phyloP scores from a whole-genome alignment of 2,113 vertebrate genomes.

The Cynopterus brachyotis region DNA sequence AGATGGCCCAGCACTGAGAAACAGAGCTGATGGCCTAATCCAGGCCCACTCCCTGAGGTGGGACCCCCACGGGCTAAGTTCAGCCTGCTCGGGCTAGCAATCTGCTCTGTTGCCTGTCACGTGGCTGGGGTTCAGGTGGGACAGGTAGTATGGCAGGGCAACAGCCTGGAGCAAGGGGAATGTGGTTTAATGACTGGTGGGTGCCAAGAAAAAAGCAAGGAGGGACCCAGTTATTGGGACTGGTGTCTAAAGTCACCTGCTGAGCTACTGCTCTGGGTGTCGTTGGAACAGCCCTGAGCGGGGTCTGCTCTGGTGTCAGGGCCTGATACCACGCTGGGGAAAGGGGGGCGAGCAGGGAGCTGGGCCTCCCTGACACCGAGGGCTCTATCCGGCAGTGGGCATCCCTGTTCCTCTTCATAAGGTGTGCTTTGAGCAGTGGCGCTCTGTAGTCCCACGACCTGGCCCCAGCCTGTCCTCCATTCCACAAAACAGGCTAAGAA shows the following conservation, averaged over 20 bases:
- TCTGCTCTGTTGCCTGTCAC: not conserved
- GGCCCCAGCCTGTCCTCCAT: too few species aligned
- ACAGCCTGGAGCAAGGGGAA: not conserved
- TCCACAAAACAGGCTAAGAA: not conserved
- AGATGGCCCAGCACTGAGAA: not conserved
- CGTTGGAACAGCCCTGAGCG: not conserved
- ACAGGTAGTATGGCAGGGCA: fast-evolving
- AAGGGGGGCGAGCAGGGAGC: too few species aligned
- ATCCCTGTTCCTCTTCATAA: not conserved
- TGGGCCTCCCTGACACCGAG: not conserved
- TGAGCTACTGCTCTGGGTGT: fast-evolving
- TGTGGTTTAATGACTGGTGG: not conserved
- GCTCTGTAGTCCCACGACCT: not conserved
- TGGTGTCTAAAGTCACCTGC: not conserved
- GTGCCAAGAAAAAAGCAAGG: too few species aligned
- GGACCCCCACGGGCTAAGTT: not conserved
- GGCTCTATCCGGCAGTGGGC: not conserved
- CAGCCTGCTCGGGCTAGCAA: not conserved
- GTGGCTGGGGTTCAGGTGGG: not conserved
- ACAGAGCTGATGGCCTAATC: not conserved
- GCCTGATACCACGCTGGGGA: not conserved
- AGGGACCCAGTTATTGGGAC: not conserved
- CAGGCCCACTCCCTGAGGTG: not conserved
- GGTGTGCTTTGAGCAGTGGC: not conserved
- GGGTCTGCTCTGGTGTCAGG: not conserved